Evolutionary conservation across 2,797 vertebrate genomes (phyloP), one percentile per base, ranked within the genome.

Genomic region (Sebastes alutus): DNA sequence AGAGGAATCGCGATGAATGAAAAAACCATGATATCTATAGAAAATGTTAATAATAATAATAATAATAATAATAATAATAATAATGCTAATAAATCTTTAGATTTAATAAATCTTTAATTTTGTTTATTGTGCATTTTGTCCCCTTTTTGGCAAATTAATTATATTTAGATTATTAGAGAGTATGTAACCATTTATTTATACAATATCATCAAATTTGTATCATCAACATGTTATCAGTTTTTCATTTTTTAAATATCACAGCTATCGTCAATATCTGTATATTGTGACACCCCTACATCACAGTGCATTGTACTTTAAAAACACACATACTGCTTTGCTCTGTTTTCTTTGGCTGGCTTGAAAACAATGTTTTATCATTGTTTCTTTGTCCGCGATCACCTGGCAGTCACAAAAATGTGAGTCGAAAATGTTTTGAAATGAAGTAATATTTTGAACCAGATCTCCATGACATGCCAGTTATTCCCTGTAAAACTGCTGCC

Each of bases 361-460:
- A 38, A 59, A 78, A 71, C 18, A 55, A 29, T 46, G 14, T 23
- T 71, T 32, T 56, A n/a, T 61, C 18, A 0, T 27, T 52, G 6
- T 61, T 64, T 6, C 33, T 63, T 65, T 33, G 22, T 5, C 7
- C 0, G 55, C 2, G 1, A 13, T 33, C 32, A 25, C 30, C 5
- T 25, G 3, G 6, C 22, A 55, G 49, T 64, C 14, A n/a, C 27
- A 61, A 66, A 61, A 66, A 32, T 55, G n/a, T 30, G 32, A 64
- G 10, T 60, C 10, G 4, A 42, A 63, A n/a, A 20, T 61, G 63
- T 29, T 69, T 33, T 58, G n/a, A 73, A 67, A 61, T 71, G n/a
- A 75, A 77, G 62, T 70, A 16, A 52, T 62, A 68, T 71, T 78
- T 78, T 68, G 42, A 60, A 62, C 27, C 52, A 78, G 27, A 80